These are phyloP conservation scores for Callospermophilus lateralis DNA, from an alignment of 2,113 vertebrate genomes.

Conservation along the genomic window DNA sequence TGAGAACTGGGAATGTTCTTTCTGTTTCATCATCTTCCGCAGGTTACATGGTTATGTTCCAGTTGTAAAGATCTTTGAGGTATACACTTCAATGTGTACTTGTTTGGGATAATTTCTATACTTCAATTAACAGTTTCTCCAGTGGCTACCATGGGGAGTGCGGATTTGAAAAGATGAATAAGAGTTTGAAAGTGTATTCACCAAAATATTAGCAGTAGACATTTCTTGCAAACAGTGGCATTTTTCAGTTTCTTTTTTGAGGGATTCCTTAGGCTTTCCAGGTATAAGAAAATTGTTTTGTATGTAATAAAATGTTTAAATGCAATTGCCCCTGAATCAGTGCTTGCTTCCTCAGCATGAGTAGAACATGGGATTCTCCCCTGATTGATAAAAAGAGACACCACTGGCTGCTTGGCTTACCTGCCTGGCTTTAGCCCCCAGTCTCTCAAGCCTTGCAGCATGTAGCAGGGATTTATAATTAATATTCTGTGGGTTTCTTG, in stretches of 20 bases:
- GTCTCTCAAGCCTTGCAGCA: neutral
- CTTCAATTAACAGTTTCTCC: neutral
- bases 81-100: fast-evolving
- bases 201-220: neutral
- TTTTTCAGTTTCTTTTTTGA: neutral
- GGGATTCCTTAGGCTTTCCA: neutral
- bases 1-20: neutral
- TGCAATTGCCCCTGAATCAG: fast-evolving
- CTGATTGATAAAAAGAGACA: fast-evolving
- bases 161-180: neutral
- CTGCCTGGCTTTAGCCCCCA: neutral
- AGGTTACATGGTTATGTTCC: neutral
- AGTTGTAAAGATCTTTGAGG: neutral
- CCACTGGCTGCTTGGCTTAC: fast-evolving
- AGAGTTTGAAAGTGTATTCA: neutral
- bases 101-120: neutral
- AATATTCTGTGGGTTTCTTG: neutral
- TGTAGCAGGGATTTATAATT: neutral
- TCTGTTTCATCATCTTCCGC: neutral
- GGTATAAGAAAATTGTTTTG: neutral
- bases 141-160: neutral
- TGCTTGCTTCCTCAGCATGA: fast-evolving
- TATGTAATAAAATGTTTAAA: neutral
- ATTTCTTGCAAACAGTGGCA: neutral
- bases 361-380: fast-evolving